Evolutionary conservation across 2,888 invertebrate species (phyloP), one percentile per base, ranked within the genome.

Genomic region (Erebia aethiops): DNA sequence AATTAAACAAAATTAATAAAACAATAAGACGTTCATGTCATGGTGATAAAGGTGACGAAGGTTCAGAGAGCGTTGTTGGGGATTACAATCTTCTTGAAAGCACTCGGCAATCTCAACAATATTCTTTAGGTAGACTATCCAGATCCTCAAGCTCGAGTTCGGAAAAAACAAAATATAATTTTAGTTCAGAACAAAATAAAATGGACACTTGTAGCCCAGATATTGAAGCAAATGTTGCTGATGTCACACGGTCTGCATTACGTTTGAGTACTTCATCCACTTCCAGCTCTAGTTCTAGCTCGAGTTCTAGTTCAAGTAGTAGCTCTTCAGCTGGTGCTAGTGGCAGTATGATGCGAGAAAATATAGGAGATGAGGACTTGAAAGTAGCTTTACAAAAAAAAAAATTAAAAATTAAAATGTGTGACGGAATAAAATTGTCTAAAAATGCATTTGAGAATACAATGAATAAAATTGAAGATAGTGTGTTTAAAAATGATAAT

Each of bases 1-100:
- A 82, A 75, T 73, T 91, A 3, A 77, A 76, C 2, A 80, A 84
- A 67, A 77, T 86, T 49, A 78, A 81, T 54, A 51, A 43, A 63
- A 72, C 67, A 8, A 43, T 41, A 35, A 69, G 26, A 66, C 11
- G 21, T 61, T 49, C n/a, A 54, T 26, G n/a, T 56, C 14, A 21
- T 58, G 60, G 46, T 43, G 52, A 70, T 69, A 60, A 49, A 46
- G n/a, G 18, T 51, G 46, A 10, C 43, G 67, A 69, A 41, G 11
- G 21, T 60, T 46, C 46, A n/a, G 18, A 54, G 62, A 66, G 11
- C 13, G 14, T 49, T 21, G 49, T 26, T 13, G 18, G 35, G 35
- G 35, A 35, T 7, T 35, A 35, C 35, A 35, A 35, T 35, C 35
- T 35, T 35, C 7, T 35, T 35, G 35, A 35, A 35, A 35, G 35